Evolutionary conservation across 2,888 invertebrate species (phyloP).

Genomic region (Gandaritis pyraliata): DNA sequence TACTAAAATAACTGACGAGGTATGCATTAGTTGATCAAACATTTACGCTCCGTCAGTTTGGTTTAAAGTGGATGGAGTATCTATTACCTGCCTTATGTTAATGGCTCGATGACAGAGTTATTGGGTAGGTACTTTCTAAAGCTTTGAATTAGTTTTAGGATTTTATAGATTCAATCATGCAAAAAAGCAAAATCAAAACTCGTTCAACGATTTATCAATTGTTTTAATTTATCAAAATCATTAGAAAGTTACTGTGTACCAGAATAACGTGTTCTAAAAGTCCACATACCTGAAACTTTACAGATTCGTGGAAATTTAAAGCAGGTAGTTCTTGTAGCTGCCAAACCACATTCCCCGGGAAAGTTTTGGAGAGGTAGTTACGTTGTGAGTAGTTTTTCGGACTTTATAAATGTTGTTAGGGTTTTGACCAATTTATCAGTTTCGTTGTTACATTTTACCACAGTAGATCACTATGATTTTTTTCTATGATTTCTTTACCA

Average conservation of each 20-base stretch:
- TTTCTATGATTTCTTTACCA: background rate
- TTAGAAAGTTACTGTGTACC: too few relatives aligned
- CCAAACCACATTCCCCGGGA: constrained; percentile 28
- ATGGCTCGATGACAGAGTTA: constrained; percentile 26
- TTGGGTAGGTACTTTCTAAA: constrained; percentile 16
- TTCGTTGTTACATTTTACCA: background rate
- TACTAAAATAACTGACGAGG: constrained; percentile 10
- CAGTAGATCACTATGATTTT: background rate
- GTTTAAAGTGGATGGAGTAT: constrained; percentile 33
- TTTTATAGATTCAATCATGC: too few relatives aligned
- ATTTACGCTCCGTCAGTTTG: constrained; percentile 28
- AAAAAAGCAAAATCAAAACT: too few relatives aligned
- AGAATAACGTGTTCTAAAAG: background rate
- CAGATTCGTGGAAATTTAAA: constrained; percentile 28
- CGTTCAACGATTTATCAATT: too few relatives aligned
- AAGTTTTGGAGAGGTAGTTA: constrained; percentile 23
- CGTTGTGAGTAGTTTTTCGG: constrained; percentile 14
- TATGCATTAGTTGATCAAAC: constrained; percentile 41
- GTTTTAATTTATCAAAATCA: too few relatives aligned
- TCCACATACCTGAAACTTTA: constrained; percentile 24
- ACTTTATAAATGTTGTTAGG: constrained; percentile 12
- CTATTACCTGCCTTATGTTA: constrained; percentile 35
- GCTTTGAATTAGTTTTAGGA: background rate
- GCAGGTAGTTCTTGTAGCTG: constrained; percentile 22
- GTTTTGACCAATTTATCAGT: background rate